These are phyloP conservation scores for Scaptodrosophila latifasciaeformis DNA, from an alignment of 2,888 invertebrate genomes.

Conservation along the genomic window DNA sequence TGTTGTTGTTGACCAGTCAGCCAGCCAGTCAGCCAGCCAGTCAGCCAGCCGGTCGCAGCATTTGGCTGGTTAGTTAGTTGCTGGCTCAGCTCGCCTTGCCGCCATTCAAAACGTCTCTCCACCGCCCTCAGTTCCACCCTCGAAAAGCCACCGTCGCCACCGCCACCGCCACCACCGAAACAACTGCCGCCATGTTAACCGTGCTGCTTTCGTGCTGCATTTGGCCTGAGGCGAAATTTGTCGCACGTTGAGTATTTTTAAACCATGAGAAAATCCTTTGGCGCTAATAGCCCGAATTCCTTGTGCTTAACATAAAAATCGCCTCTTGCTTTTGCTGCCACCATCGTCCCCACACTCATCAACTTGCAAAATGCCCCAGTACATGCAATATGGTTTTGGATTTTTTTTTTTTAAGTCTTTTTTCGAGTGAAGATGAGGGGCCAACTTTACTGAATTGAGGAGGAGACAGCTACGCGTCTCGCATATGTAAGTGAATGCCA, in stretches of 20 bases:
- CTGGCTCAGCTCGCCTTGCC: slow-evolving; percentile 20
- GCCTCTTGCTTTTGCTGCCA: slow-evolving; percentile 60
- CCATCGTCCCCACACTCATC: slow-evolving; percentile 42
- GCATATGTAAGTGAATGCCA: slow-evolving; percentile 36
- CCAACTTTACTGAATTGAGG: no score
- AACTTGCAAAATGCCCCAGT: neutral
- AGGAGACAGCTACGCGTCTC: slow-evolving; percentile 26
- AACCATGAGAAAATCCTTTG: slow-evolving; percentile 74
- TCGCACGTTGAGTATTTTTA: slow-evolving; percentile 70
- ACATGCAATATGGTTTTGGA: slow-evolving; percentile 39
- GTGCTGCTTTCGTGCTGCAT: slow-evolving; percentile 68
- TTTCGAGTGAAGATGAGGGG: no score
- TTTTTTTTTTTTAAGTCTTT: no score
- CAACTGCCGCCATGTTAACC: slow-evolving; percentile 32
- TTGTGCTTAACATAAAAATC: slow-evolving; percentile 69
- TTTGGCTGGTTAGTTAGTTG: slow-evolving; percentile 16
- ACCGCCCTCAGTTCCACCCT: slow-evolving; percentile 19
- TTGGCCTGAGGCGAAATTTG: slow-evolving; percentile 64
- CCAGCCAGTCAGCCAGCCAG: slow-evolving; percentile 35
- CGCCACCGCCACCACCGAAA: slow-evolving; percentile 2
- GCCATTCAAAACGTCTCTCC: slow-evolving; percentile 20
- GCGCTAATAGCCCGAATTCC: slow-evolving; percentile 74
- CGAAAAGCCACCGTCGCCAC: slow-evolving; percentile 13
- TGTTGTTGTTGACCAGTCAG: slow-evolving; percentile 32
- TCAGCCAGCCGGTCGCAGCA: slow-evolving; percentile 8